Conservation (phyloP, 2,888 invertebrate species). For the Cephalotes varians region DNA sequence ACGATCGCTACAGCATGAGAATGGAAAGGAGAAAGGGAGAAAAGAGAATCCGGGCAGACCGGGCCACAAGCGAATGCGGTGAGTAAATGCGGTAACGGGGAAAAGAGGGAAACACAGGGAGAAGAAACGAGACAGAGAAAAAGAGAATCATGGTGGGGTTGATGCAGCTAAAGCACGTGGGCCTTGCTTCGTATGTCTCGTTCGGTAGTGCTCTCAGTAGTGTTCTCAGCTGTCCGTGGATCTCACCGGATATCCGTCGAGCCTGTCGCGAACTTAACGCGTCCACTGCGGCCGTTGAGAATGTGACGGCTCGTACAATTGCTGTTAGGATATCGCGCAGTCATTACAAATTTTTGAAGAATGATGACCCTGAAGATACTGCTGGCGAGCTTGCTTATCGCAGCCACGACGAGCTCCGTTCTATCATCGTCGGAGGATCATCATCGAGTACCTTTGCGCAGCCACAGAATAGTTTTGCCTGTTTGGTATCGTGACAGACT, state of each 20-base stretch:
- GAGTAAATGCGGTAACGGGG: constrained; percentile 38
- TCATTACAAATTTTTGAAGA: not conserved
- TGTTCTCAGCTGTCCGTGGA: constrained; percentile 78
- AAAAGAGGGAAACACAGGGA: constrained; percentile 53
- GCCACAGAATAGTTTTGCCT: constrained; percentile 63
- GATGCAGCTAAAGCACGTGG: constrained; percentile 83
- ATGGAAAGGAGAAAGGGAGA: constrained; percentile 62
- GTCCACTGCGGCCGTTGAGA: constrained; percentile 47
- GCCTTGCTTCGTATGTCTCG: constrained; percentile 75
- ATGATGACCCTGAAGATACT: constrained; percentile 59
- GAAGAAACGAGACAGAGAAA: constrained; percentile 62
- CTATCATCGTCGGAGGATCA: constrained; percentile 39
- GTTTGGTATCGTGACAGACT: constrained; percentile 67
- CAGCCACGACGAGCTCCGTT: constrained; percentile 16
- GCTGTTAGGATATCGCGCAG: constrained; percentile 9
- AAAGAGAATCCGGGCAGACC: constrained; percentile 51
- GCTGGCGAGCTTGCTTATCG: constrained; percentile 49
- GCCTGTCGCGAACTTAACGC: constrained; percentile 29
- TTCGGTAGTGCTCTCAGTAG: constrained; percentile 80
- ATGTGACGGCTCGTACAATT: constrained; percentile 58
- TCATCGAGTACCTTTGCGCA: constrained; percentile 16
- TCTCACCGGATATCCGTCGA: constrained; percentile 73
- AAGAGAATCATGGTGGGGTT: constrained; percentile 76
- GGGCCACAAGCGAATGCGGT: constrained; percentile 52
- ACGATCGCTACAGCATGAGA: constrained; percentile 62